Evolutionary conservation across 2,888 invertebrate species (phyloP), one percentile per base, ranked within the genome.

Genomic region (Pristionchus arcanus): DNA sequence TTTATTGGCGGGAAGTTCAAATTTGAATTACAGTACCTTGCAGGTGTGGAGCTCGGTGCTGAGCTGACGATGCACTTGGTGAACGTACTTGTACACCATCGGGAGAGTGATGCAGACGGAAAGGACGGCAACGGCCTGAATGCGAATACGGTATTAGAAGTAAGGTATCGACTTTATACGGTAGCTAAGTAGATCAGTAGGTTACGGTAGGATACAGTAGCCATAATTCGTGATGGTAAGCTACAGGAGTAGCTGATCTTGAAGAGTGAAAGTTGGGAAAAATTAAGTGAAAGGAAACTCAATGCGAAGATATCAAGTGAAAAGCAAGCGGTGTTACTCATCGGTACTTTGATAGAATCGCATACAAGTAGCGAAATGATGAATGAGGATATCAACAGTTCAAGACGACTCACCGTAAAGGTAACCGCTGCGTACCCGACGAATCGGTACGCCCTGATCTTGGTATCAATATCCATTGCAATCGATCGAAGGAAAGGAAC

Each of bases 21-120:
- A 53, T 34, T 31, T 55, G 4, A 59, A 37, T 21, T 59, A 28
- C 19, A 49, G 25, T 81, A 83, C 92, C 91, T 92, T 92, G 92
- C 93, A 93, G 83, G 90, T 91, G 90, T 91, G 91, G 68, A 93
- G 91, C 90, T 93, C 93, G 86, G 90, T 88, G 91, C 92, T 92
- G 92, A 93, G 92, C 90, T 93, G 93, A 74, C 91, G 91, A 37
- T 92, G 91, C 19, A 93, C 93, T 87, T 93, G 93, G 87, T 92
- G 92, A 25, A 93, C 92, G 85, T 93, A 93, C 92, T 93, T 92
- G 93, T 93, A 93, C 86, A 93, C 93, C 93, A 93, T 93, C 87
- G 93, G 93, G 37, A 93, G 91, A 66, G 93, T 93, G 90, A 93
- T 92, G 90, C 93, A 93, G 77, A 93, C 93, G 87, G 93, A 92